Conservation (phyloP, 2,888 invertebrate species). For the Clostera curtula region DNA sequence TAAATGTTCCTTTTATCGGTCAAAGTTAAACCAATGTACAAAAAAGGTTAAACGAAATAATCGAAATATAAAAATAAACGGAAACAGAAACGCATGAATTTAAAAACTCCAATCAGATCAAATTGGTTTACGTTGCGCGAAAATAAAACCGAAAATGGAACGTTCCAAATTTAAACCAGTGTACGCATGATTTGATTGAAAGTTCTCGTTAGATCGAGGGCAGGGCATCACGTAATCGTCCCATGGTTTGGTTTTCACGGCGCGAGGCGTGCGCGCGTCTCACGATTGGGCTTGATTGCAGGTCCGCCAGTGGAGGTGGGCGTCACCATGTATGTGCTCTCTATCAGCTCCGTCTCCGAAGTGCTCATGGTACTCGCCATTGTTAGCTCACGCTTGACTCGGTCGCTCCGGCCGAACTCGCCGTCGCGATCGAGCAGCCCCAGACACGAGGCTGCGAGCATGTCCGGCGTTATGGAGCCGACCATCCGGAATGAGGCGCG, state of each 20-base stretch:
- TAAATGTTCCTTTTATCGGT: too few relatives aligned
- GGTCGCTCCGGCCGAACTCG: constrained; percentile 49
- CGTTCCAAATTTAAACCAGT: too few relatives aligned
- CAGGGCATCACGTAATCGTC: constrained; percentile 36
- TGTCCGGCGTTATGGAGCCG: constrained; percentile 41
- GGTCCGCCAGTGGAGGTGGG: constrained; percentile 98
- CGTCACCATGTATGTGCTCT: constrained; percentile 98
- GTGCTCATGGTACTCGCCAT: constrained; percentile 92
- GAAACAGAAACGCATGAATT: too few relatives aligned
- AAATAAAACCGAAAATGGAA: too few relatives aligned
- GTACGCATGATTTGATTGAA: too few relatives aligned
- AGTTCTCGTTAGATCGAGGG: constrained; percentile 37
- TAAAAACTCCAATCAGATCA: too few relatives aligned
- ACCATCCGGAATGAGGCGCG: constrained; percentile 31
- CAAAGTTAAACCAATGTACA: too few relatives aligned
- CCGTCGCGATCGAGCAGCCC: constrained; percentile 71
- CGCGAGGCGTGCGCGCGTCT: constrained; percentile 49
- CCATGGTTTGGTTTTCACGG: constrained; percentile 33
- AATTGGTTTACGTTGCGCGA: too few relatives aligned
- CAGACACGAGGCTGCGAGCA: constrained; percentile 74
- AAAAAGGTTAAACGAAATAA: too few relatives aligned
- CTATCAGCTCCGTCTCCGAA: constrained; percentile 98
- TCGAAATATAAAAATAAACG: too few relatives aligned
- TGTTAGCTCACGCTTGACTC: constrained; percentile 69
- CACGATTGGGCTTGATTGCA: constrained; percentile 79